These are phyloP conservation scores for Emmelina monodactyla DNA, from an alignment of 2,888 invertebrate genomes.

Conservation along the genomic window DNA sequence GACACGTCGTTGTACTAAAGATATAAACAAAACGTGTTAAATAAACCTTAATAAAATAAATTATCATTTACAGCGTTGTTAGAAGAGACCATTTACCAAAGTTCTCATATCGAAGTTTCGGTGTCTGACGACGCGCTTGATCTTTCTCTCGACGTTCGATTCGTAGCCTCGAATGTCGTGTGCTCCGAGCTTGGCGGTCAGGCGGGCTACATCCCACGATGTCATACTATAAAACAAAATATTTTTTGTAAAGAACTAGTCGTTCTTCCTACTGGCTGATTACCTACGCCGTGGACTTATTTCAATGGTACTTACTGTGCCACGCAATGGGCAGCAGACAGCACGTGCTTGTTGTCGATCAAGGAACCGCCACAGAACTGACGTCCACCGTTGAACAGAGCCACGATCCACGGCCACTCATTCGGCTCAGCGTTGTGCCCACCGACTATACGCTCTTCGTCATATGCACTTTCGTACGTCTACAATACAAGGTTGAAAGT, in stretches of 20 bases:
- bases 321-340: conserved; percentile 89
- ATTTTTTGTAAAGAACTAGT: background rate
- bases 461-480: conserved; percentile 37
- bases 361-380: conserved; percentile 91
- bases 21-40: too few relatives aligned
- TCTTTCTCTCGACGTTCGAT: conserved; percentile 76
- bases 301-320: conserved; percentile 72
- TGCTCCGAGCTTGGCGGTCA: conserved; percentile 84
- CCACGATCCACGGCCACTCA: conserved; percentile 89
- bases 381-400: conserved; percentile 80
- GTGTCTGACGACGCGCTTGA: conserved; percentile 85
- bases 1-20: conserved; percentile 84
- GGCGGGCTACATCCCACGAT: conserved; percentile 84
- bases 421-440: conserved; percentile 82
- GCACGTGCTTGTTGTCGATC: conserved; percentile 78
- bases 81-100: conserved; percentile 62
- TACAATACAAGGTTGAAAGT: conserved; percentile 14
- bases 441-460: conserved; percentile 83
- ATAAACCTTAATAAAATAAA: background rate
- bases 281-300: background rate
- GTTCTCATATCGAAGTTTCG: conserved; percentile 84
- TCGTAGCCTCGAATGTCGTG: conserved; percentile 83
- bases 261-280: background rate
- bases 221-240: conserved; percentile 82
- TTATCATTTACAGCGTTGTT: background rate